Base-by-base conservation (phyloP, 2,888 invertebrate genomes). In the Pristionchus japonicus region DNA sequence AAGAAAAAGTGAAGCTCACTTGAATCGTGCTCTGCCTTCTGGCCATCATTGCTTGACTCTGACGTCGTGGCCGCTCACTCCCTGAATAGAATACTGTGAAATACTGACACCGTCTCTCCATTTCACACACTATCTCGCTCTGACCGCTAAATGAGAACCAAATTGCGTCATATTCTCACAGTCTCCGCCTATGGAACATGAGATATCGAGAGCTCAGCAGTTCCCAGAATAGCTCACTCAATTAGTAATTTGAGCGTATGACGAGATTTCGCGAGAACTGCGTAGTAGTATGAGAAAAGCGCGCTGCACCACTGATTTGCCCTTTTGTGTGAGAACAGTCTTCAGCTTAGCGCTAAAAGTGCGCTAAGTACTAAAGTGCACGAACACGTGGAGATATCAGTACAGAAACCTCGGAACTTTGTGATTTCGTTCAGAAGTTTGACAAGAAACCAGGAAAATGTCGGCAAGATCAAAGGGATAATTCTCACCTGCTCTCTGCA, bases 21-120 rank as follows among this genome's bases (percentile, higher is more conserved):
- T 90, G 90, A 17, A 88, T 88, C 43, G 89, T 90, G 87, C 90
- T 90, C 77, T 90, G 90, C 31, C 90, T 67, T 31, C 90, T 61
- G 27, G 84, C 82, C 85, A 85, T 85, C n/a, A 52, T 20, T 17
- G 85, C 85, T n/a, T 61, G 64, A 64, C 64, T 64, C 64, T 40
- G 61, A 15, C 85, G 40, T 11, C 64, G 37, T n/a, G 85, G 85
- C 20, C 64, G 23, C 64, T 85, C 85, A 31, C 85, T 85, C 2
- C 85, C 85, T 64, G 64, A 84, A 74, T 74, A n/a, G 57, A 52
- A 57, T 23, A n/a, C 31, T 9, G 13, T 34, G 9, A 57, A 23
- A 57, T 15, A n/a, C n/a, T n/a, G n/a, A n/a, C n/a, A 15, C 57
- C 20, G 4, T 57, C 57, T 61, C 27, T 61, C 61, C 27, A 52